Percentiles rank a stretch among this genome's conserved stretches.
Evolutionary conservation across 2,113 vertebrate species (phyloP).

Genomic region (Agapornis roseicollis): DNA sequence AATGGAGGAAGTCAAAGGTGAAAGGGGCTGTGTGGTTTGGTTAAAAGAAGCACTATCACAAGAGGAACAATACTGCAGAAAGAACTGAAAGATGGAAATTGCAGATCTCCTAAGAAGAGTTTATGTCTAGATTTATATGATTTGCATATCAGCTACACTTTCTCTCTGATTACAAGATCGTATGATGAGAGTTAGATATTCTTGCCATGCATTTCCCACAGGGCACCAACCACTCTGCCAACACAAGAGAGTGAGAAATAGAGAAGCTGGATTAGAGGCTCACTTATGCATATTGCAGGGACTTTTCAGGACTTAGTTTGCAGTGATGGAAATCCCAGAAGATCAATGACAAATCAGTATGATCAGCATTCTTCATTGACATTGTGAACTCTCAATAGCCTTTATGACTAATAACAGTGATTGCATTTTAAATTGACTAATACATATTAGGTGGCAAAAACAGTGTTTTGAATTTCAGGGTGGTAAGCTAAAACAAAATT

Average conservation of each 20-base stretch:
- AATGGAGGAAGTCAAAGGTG: background rate
- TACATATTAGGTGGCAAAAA: background rate
- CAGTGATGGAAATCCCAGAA: background rate
- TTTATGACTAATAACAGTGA: background rate
- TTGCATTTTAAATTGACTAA: background rate
- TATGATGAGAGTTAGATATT: background rate
- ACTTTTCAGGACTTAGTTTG: background rate
- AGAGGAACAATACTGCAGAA: background rate
- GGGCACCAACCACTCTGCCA: background rate
- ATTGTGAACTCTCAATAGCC: background rate
- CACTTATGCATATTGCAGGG: background rate
- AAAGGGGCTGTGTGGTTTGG: background rate
- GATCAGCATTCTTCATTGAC: background rate
- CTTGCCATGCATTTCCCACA: background rate
- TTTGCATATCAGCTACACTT: background rate
- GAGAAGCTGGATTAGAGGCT: background rate
- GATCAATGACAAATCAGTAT: background rate
- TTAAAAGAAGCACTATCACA: background rate
- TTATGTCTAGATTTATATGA: background rate
- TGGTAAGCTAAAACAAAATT: background rate
- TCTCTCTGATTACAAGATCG: background rate
- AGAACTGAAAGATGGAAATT: background rate
- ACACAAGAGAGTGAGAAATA: background rate
- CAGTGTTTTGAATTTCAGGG: background rate
- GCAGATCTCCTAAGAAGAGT: background rate